Evolutionary conservation across 2,797 vertebrate genomes (phyloP), one percentile per base, ranked within the genome.

Genomic region (Coilia nasus): DNA sequence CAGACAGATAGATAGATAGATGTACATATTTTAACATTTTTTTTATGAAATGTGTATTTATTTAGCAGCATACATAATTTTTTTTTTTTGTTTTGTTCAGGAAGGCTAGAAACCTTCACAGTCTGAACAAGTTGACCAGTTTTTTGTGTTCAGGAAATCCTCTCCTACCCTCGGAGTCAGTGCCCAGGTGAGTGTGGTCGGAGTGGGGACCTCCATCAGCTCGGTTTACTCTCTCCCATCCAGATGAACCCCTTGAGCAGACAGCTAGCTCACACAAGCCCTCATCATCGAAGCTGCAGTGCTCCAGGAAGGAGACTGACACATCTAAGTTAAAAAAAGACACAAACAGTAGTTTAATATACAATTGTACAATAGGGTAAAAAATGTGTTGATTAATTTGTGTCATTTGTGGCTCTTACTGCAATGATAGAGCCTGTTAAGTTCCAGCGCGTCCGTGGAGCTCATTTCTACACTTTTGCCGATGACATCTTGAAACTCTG

Each of bases 151-250:
- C n/a, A n/a, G n/a, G n/a, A n/a, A n/a, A n/a, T n/a, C n/a, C n/a
- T n/a, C n/a, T n/a, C n/a, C n/a, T 54, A 56, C 86, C 75, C 11
- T 84, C 87, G 90, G 90, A 46, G 2, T 60, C 0, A n/a, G 23
- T 46, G 54, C 28, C 46, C 81, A 86, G 47, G 83, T 86, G 54
- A n/a, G 86, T 86, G 67, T 85, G 86, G 50, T 88, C 88, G 47
- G 64, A 80, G 57, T 82, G 83, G 78, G 31, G 83, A 50, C 85
- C 50, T 23, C 83, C 86, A 9, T n/a, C 46, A 82, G 85, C 81
- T 44, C 21, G 28, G 17, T 23, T 60, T 9, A 47, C 59, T 80
- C 57, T 84, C 67, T 81, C 14, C 86, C 86, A 88, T 60, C 81
- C 83, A 6, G 15, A 12, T 47, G 14, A 15, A 84, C 17, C 71